Base-by-base conservation (phyloP, 2,888 invertebrate genomes). In the Trichopoda pennipes region DNA sequence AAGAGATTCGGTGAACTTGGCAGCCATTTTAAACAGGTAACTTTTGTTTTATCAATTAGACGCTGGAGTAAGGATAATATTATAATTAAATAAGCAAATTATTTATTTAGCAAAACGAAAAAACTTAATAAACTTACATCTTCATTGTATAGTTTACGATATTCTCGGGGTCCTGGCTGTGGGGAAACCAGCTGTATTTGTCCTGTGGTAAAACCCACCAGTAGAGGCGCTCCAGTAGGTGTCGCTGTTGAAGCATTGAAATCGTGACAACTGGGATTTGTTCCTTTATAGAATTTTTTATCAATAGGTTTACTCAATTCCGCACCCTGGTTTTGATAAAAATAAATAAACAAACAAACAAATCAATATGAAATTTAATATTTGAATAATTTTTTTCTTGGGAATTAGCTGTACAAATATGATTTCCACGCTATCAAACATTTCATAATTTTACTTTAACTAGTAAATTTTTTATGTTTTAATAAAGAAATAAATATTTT, bases 151-250 rank as follows among this genome's bases (percentile, higher is more conserved):
- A 99, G 93, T 93, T 98, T 98, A 92, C 96, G 97, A 88, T 97
- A 93, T 93, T 99, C 99, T 91, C 99, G 98, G 89, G 97, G 97
- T 88, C 98, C 96, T 79, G 98, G 98, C 92, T 99, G 99, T 72
- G 99, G 98, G 92, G 99, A 98, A 90, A 99, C 97, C 85, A 99
- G 93, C 92, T 99, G 99, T 90, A 99, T 97, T 92, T 99, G 99
- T 84, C 99, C 99, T 32, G 98, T 98, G 87, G 98, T 98, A 92
- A 99, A 99, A 77, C 99, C 99, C 88, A 99, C 97, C 87, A 99
- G 93, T 85, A 99, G 93, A 70, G 96, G 95, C 23, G 97, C 96
- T 91, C 95, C 95, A 82, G 98, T 97, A 17, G 94, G 92, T 78
- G 95, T 95, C 88, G 96, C 95, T 68, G 95, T 95, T 85, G 94